Evolutionary conservation across 1,140 invertebrate genomes (phyloP).

Genomic region (Tetranychus cinnabarinus): DNA sequence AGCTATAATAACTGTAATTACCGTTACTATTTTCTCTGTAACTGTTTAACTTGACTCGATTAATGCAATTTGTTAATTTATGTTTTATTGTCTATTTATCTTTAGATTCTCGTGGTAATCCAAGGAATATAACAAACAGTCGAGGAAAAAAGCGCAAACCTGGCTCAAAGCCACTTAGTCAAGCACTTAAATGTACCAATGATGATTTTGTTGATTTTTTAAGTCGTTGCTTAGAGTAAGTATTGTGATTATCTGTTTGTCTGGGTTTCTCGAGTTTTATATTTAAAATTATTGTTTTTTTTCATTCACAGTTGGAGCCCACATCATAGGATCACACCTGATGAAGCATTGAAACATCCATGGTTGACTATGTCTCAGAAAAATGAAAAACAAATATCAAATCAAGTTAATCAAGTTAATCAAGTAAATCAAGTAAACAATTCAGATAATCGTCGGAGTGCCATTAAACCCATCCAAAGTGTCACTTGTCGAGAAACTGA

Average conservation of each 20-base stretch:
- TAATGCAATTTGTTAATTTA: background rate
- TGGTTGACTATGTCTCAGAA: conserved; percentile 22
- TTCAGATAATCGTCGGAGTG: background rate
- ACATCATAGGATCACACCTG: conserved; percentile 67
- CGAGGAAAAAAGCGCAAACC: conserved; percentile 66
- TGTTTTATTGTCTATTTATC: conserved; percentile 10
- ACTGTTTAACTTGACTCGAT: too few relatives aligned
- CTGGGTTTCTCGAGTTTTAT: too few relatives aligned
- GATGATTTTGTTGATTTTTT: conserved; percentile 79
- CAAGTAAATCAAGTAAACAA: background rate
- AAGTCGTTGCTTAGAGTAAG: conserved; percentile 54
- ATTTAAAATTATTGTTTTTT: too few relatives aligned
- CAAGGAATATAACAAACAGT: conserved; percentile 69
- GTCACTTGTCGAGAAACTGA: background rate
- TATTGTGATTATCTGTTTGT: conserved; percentile 22
- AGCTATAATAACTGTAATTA: too few relatives aligned
- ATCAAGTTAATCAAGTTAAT: too few relatives aligned
- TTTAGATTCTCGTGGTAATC: conserved; percentile 68
- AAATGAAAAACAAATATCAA: background rate
- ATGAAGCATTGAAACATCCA: conserved; percentile 39
- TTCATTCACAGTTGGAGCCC: conserved; percentile 56
- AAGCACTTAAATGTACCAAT: conserved; percentile 58
- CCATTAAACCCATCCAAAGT: background rate
- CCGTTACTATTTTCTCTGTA: too few relatives aligned
- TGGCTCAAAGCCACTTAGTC: conserved; percentile 49